A percentile compares a stretch with the other conserved stretches of the same genome.
phyloP scores from a whole-genome alignment of 2,797 vertebrate species.

The Syncerus caffer region DNA sequence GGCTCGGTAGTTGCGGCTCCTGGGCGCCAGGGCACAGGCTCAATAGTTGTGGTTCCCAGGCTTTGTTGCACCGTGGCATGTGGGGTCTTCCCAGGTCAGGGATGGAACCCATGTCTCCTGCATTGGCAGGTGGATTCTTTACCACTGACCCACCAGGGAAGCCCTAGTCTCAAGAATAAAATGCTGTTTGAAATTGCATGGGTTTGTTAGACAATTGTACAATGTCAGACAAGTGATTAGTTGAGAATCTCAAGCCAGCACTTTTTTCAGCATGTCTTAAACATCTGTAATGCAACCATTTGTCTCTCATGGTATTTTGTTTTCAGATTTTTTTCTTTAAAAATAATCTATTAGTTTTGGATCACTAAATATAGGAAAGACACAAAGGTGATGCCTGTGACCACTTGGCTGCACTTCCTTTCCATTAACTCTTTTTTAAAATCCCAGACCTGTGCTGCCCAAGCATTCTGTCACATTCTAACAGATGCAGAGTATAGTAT shows the following conservation, averaged over 20 bases:
- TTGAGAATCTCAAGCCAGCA: neutral
- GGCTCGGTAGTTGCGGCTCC: neutral
- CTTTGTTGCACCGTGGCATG: neutral
- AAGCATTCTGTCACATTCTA: neutral
- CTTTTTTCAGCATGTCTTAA: conserved; percentile 17
- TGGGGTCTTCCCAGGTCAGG: neutral
- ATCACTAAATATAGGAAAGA: neutral
- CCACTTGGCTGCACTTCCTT: neutral
- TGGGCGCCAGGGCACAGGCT: neutral
- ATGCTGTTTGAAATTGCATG: neutral
- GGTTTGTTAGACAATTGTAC: conserved; percentile 9
- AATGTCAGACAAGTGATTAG: neutral
- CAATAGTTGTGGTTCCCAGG: neutral
- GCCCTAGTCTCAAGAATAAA: conserved; percentile 6
- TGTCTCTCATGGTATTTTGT: neutral
- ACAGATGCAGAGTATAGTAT: neutral
- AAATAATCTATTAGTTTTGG: neutral
- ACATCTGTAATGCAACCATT: neutral
- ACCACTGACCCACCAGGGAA: neutral
- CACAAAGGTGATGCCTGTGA: neutral
- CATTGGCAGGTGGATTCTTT: neutral
- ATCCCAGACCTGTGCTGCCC: neutral
- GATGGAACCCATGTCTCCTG: neutral
- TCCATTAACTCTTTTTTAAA: neutral
- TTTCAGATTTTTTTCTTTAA: neutral